These are phyloP conservation scores for Ennomos quercinarius DNA, from an alignment of 2,888 invertebrate species.

Conservation along the genomic window DNA sequence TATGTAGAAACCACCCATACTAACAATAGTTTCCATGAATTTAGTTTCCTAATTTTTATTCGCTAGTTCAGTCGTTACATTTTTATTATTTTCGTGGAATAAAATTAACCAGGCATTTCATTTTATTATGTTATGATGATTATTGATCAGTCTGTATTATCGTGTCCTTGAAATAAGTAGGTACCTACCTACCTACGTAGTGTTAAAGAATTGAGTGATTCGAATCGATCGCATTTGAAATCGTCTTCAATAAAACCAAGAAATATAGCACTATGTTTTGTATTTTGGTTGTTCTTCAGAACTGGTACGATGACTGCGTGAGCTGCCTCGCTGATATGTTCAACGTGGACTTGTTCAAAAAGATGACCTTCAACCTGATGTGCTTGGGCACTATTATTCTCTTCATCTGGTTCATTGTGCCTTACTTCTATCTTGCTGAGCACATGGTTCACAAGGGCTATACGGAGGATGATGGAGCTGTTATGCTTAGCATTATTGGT, in stretches of 20 bases:
- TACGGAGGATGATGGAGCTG: constrained; percentile 90
- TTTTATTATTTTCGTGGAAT: constrained; percentile 25
- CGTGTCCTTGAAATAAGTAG: too few species aligned
- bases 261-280: too few species aligned
- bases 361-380: constrained; percentile 91
- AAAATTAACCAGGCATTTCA: too few species aligned
- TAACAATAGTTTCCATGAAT: too few species aligned
- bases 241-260: too few species aligned
- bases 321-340: constrained; percentile 79
- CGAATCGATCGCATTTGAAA: too few species aligned
- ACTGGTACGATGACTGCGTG: constrained; percentile 75
- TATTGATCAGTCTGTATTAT: too few species aligned
- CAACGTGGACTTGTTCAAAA: constrained; percentile 92
- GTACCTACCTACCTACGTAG: too few species aligned
- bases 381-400: constrained; percentile 94
- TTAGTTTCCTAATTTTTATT: not conserved
- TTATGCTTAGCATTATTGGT: constrained; percentile 94
- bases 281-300: constrained; percentile 49
- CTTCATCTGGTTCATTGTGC: constrained; percentile 97
- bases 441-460: constrained; percentile 90
- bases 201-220: too few species aligned
- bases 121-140: too few species aligned
- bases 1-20: too few species aligned
- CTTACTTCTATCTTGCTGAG: constrained; percentile 97
- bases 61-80: not conserved